A percentile compares a stretch with the other conserved stretches of the same genome.
phyloP scores from a whole-genome alignment of 2,888 invertebrate species.

The Callyntrura guangdongensis region DNA sequence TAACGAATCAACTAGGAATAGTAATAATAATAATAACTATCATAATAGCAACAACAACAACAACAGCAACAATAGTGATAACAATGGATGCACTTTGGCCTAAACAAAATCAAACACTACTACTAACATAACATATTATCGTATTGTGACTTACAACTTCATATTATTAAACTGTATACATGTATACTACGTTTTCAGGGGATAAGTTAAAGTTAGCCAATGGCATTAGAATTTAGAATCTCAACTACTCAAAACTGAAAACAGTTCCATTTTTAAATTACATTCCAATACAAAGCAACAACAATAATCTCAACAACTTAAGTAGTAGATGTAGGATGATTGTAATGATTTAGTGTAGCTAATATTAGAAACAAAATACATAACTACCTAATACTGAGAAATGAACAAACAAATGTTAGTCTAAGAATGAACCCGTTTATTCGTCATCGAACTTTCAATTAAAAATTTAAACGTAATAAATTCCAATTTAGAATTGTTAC shows the following conservation, averaged over 20 bases:
- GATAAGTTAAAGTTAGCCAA: neutral
- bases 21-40: constrained; percentile 9
- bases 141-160: constrained; percentile 38
- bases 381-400: no score
- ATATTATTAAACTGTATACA: constrained; percentile 24
- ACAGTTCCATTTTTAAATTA: no score
- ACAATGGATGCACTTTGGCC: constrained; percentile 49
- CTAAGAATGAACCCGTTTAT: no score
- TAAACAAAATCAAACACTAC: neutral
- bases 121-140: constrained; percentile 25
- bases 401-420: no score
- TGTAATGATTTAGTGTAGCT: neutral
- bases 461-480: no score
- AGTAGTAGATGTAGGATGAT: no score
- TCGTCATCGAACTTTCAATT: no score
- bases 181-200: neutral
- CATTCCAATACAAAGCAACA: no score
- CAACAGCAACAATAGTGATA: constrained; percentile 22
- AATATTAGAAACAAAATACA: no score
- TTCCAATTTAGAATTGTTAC: no score
- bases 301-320: no score
- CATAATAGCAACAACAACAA: neutral
- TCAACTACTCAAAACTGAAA: no score
- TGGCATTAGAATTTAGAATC: neutral
- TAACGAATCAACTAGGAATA: constrained; percentile 25